Base-by-base conservation (phyloP, 2,797 vertebrate genomes). In the Kryptopterus vitreolus region DNA sequence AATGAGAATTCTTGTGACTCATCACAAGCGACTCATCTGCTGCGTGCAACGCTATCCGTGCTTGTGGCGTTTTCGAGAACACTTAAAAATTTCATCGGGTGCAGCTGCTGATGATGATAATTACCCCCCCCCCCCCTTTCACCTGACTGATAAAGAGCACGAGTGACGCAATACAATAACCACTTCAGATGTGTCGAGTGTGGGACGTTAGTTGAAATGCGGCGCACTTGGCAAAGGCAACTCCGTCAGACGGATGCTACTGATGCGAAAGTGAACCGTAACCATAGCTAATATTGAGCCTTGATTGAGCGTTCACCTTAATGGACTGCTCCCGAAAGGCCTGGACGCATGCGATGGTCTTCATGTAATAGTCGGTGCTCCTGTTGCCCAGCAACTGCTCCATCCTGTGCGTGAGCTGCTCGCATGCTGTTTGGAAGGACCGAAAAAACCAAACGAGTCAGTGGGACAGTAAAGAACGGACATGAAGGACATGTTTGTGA, bases 311-410 rank as follows among this genome's bases (percentile, higher is more conserved):
- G 26, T 82, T 92, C 93, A 99, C 98, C 96, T 95, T 94, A 58
- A 96, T 77, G 0, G 97, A 96, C 88, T 98, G 95, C 81, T 96
- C 94, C 89, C 96, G 93, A 87, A 97, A 97, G 87, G 90, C 93
- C 90, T 89, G 93, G 89, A 99, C 94, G 83, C 97, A 98, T 83
- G 91, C 86, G 46, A 98, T 92, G 87, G 94, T 95, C 92, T 99
- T 99, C 92, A 95, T 95, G 91, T 96, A 96, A 90, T 98, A 99
- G 0, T 90, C 92, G 0, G 87, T 90, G 86, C 91, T 94, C 80
- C 95, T 97, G 85, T 94, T 95, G 91, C 95, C 91, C 90, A 99
- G 93, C 90, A 97, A 96, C 91, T 97, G 96, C 84, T 97, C 92
- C 59, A 98, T 95, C 85, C 93, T 94, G 73, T 85, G 90, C 92